Conservation (phyloP, 2,113 vertebrate genomes). For the Misgurnus mizolepis region DNA sequence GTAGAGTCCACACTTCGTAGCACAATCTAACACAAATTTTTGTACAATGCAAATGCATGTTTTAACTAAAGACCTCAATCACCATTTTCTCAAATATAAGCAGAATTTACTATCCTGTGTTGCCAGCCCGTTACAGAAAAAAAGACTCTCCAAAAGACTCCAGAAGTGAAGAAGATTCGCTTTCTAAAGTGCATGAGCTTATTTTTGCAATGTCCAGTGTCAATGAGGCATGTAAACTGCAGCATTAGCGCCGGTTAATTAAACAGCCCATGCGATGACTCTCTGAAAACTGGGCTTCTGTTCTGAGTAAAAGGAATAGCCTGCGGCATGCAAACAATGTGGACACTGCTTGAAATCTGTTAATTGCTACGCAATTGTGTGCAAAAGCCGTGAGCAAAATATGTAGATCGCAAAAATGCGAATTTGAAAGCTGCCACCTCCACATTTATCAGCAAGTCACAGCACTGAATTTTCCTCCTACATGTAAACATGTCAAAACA, state of each 20-base stretch:
- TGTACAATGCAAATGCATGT: background rate
- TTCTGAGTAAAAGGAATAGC: slow-evolving; percentile 16
- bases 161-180: slow-evolving; percentile 2
- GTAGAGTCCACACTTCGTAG: no score
- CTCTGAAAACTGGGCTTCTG: slow-evolving; percentile 1
- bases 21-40: background rate
- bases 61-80: background rate
- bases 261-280: slow-evolving; percentile 3
- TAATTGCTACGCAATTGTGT: slow-evolving; percentile 9
- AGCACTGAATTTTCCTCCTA: background rate
- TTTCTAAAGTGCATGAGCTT: background rate
- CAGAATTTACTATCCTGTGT: background rate
- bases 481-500: background rate
- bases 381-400: slow-evolving; percentile 9
- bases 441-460: background rate
- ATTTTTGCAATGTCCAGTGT: slow-evolving; percentile 12
- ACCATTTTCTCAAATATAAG: background rate
- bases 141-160: background rate
- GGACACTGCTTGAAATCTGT: slow-evolving; percentile 8
- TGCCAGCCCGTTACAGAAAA: background rate
- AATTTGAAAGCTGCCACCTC: background rate
- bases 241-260: slow-evolving; percentile 36
- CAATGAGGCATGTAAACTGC: slow-evolving; percentile 19
- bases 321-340: background rate
- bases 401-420: slow-evolving; percentile 1